Base-by-base conservation (phyloP, 2,113 vertebrate species). In the Xenopus borealis region DNA sequence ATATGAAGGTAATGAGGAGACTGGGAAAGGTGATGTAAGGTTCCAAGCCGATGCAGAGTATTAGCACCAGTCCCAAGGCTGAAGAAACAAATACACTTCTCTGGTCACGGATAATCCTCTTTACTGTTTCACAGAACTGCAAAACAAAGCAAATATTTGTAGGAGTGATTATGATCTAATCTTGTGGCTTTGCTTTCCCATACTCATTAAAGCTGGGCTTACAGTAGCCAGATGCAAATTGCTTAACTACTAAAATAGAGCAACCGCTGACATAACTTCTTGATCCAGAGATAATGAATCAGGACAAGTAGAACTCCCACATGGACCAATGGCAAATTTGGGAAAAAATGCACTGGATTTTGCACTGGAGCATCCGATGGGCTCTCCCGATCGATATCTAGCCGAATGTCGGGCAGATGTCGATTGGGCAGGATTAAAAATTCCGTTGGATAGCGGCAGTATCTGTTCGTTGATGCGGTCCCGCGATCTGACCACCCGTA, bases 51-150 rank as follows among this genome's bases (percentile, higher is more conserved):
- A 93, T 89, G 72, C 73, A 95, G 61, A 91, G 7, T 10, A 95
- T 92, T 12, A 90, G 93, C 4, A 85, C 79, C 12, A 96, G 47
- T 83, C 96, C 95, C 78, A 96, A 85, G 10, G 93, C 79, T 20
- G 84, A 85, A 0, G 94, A 88, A 16, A 89, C 83, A 2, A 96
- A 84, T 64, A 94, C 84, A 0, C 93, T 97, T 81, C 95, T 93
- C 84, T 96, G 93, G 88, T 98, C 96, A 75, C 94, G 92, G 82
- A 98, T 93, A 72, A 95, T 79, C 58, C 84, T 94, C 88, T 98
- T 98, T 87, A 99, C 69, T 1, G 67, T 84, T 76, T 94, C 87
- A 78, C 93, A 94, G 84, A 98, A 97, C 96, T 99, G 81, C 10
- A 87, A 83, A 79, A 80, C 12, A 73, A 80, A 71, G 58, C 27